Conservation (phyloP, 2,888 invertebrate species). For the Operophtera brumata region DNA sequence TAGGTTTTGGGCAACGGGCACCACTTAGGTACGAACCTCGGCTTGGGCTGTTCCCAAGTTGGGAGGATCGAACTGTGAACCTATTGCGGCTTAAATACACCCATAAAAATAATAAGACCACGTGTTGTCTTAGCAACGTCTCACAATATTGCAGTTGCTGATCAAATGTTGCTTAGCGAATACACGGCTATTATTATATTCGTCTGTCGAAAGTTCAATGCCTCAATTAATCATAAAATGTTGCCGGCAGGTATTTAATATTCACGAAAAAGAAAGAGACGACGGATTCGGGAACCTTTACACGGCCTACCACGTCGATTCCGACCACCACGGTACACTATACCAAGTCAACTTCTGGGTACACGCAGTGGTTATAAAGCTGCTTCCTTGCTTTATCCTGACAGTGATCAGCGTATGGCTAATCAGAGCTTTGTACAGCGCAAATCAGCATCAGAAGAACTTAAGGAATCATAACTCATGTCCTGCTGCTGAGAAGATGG, state of each 20-base stretch:
- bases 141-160: too few relatives aligned
- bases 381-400: conserved; percentile 89
- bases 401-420: conserved; percentile 87
- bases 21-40: too few relatives aligned
- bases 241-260: conserved; percentile 67
- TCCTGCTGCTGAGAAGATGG: conserved; percentile 70
- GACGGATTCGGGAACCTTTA: conserved; percentile 62
- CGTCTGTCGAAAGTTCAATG: conserved; percentile 27
- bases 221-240: conserved; percentile 45
- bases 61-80: too few relatives aligned
- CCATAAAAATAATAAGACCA: too few relatives aligned
- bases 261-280: conserved; percentile 72
- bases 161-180: too few relatives aligned
- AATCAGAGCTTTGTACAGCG: conserved; percentile 86
- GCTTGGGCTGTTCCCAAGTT: too few relatives aligned
- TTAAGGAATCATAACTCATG: conserved; percentile 83
- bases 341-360: conserved; percentile 90
- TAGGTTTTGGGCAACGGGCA: too few relatives aligned
- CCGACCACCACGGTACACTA: conserved; percentile 80
- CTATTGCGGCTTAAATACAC: too few relatives aligned
- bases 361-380: conserved; percentile 89
- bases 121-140: too few relatives aligned
- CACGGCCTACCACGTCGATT: conserved; percentile 72
- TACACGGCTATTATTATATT: too few relatives aligned
- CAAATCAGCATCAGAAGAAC: conserved; percentile 87